Evolutionary conservation across 2,113 vertebrate genomes (phyloP), one percentile per base, ranked within the genome.

Genomic region (Coptodon rendalli): DNA sequence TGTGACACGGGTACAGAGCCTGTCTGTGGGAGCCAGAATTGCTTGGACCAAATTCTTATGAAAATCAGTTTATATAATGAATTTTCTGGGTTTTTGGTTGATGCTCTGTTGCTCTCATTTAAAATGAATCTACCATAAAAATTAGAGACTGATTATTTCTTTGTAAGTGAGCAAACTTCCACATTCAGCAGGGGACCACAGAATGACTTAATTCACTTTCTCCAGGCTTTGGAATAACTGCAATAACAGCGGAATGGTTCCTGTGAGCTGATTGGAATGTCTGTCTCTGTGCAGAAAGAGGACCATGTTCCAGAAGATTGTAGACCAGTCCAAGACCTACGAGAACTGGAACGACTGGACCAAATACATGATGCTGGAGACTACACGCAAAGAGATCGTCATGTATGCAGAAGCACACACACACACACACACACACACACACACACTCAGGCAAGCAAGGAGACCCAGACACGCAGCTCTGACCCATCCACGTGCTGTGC

Each of bases 231-330:
- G 61, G 19, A 66, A 38, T 66, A 66, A 66, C 61, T 38, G 3
- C 19, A n/a, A 1, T 8, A 38, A 66, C 61, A 38, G 61, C 19
- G 0, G 34, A 7, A 13, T 66, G 2, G 34, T 66, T 66, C 34
- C 17, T 66, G 34, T 38, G 61, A 38, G 31, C 61, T 66, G 17
- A 66, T 7, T 12, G 31, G 17, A 66, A 66, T 38, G 31, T 36
- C 61, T 68, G 63, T 56, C 12, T 71, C 43, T 17, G 31, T 81
- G 14, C 90, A 97, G 97, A 85, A 97, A 97, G 88, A 96, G 96
- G 84, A 87, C 97, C 2, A 97, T 97, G 97, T 97, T 97, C 91
- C 97, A 97, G 94, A 97, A 97, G 92, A 97, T 97, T 3, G 97
- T 97, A 87, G 97, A 97, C 87, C 96, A 96, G 83, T 97, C 96